Conservation (phyloP, 53 echinoderm and acorn worm genomes). For the Antedon mediterranea region DNA sequence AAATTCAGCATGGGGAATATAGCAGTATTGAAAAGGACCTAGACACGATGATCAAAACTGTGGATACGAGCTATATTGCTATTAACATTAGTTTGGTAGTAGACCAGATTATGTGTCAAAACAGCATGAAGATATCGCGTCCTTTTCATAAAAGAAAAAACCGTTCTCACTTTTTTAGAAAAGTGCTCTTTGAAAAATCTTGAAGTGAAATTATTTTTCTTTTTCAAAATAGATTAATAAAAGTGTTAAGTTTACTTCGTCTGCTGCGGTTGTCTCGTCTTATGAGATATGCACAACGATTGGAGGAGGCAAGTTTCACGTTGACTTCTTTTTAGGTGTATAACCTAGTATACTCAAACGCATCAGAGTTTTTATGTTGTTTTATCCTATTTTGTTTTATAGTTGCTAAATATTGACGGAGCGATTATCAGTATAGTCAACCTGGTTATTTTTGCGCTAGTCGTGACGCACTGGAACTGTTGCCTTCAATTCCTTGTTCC, state of each 20-base stretch:
- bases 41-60: no score
- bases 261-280: constrained; percentile 68
- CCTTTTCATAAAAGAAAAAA: no score
- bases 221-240: constrained; percentile 50
- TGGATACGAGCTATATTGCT: no score
- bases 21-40: no score
- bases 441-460: constrained; percentile 54
- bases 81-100: no score
- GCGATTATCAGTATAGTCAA: constrained; percentile 87
- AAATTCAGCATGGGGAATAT: no score
- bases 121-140: no score
- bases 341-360: no score
- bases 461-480: constrained; percentile 87
- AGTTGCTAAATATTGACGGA: constrained; percentile 74
- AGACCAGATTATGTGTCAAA: no score
- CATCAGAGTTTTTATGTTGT: no score
- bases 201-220: neutral
- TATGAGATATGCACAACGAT: constrained; percentile 69
- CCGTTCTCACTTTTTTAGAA: no score
- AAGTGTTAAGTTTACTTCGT: constrained; percentile 73
- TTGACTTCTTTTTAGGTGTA: neutral
- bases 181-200: no score
- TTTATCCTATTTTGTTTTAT: neutral
- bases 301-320: constrained; percentile 60
- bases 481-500: constrained; percentile 95